A percentile compares a stretch with the other conserved stretches of the same genome.
phyloP scores from a whole-genome alignment of 2,888 invertebrate species.

The Myathropa florea region DNA sequence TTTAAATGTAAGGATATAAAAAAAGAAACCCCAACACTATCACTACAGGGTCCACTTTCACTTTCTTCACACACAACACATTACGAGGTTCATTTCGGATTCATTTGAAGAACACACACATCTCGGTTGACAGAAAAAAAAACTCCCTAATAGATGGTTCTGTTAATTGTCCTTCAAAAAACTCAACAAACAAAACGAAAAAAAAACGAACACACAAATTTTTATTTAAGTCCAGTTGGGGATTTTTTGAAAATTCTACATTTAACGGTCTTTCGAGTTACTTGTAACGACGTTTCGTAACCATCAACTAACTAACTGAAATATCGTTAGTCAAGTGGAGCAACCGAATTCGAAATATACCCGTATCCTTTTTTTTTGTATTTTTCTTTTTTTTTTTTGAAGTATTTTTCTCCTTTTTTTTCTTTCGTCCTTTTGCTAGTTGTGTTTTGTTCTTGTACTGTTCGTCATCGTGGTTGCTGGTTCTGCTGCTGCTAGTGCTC shows the following conservation, averaged over 20 bases:
- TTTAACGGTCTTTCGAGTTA: constrained; percentile 68
- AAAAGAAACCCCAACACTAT: neutral
- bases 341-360: constrained; percentile 71
- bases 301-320: constrained; percentile 71
- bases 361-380: constrained; percentile 57
- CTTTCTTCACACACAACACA: constrained; percentile 45
- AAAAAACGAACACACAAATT: constrained; percentile 10
- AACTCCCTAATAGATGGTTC: neutral
- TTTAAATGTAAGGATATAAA: neutral
- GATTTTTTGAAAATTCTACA: constrained; percentile 50
- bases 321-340: constrained; percentile 71
- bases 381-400: constrained; percentile 20
- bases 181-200: neutral
- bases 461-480: constrained; percentile 66
- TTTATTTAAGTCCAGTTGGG: constrained; percentile 20
- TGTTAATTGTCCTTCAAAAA: constrained; percentile 34
- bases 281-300: constrained; percentile 71
- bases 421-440: constrained; percentile 58
- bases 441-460: constrained; percentile 69
- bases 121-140: constrained; percentile 38
- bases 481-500: constrained; percentile 55
- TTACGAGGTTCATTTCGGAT: constrained; percentile 50
- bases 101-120: constrained; percentile 62
- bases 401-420: constrained; percentile 21
- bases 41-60: constrained; percentile 43